A percentile compares a stretch with the other conserved stretches of the same genome.
Evolutionary conservation across 2,888 invertebrate species (phyloP).

Genomic region (Atethmia centrago): DNA sequence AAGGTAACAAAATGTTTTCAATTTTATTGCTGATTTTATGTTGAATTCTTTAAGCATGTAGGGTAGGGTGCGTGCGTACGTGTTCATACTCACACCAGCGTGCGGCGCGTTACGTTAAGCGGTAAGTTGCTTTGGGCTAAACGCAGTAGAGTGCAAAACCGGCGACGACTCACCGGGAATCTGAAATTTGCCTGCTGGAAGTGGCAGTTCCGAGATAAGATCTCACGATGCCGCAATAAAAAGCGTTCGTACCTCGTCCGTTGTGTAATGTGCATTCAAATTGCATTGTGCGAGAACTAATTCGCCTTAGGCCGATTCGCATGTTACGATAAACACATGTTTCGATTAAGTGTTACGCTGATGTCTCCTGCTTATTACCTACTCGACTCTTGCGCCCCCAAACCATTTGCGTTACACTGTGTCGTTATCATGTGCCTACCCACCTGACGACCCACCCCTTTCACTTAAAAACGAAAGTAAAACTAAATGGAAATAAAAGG

Average conservation of each 20-base stretch:
- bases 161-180: conserved; percentile 76
- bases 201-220: conserved; percentile 90
- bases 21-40: conserved; percentile 91
- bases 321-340: conserved; percentile 90
- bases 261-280: conserved; percentile 91
- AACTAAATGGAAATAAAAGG: conserved; percentile 28
- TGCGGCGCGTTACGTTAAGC: conserved; percentile 67
- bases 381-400: conserved; percentile 73
- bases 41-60: conserved; percentile 89
- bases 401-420: conserved; percentile 68
- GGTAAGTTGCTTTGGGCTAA: conserved; percentile 75
- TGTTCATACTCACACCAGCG: conserved; percentile 81
- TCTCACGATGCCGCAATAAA: conserved; percentile 91
- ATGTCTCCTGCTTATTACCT: conserved; percentile 79
- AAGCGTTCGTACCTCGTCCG: conserved; percentile 90
- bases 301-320: conserved; percentile 90
- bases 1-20: conserved; percentile 91
- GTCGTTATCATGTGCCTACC: conserved; percentile 45
- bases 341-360: conserved; percentile 87
- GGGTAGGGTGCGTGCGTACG: conserved; percentile 83
- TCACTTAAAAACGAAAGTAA: conserved; percentile 37
- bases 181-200: conserved; percentile 90
- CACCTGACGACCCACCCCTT: conserved; percentile 45
- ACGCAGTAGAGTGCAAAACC: conserved; percentile 81
- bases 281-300: conserved; percentile 91